Conservation (phyloP, 2,797 vertebrate genomes). For the Pseudopleuronectes americanus region DNA sequence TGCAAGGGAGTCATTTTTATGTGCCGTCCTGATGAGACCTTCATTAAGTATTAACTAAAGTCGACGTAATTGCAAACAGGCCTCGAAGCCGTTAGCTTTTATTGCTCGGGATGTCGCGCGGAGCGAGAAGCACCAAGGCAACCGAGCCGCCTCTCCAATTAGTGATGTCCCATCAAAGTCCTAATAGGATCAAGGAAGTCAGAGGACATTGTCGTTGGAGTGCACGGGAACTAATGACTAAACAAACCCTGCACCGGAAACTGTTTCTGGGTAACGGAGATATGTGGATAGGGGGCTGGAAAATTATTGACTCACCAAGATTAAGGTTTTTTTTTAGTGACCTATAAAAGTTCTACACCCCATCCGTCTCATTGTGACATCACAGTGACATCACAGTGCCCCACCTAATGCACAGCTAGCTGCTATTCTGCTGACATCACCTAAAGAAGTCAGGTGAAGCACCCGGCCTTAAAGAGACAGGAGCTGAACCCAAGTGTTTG, state of each 20-base stretch:
- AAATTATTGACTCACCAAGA: background rate
- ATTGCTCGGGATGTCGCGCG: slow-evolving; percentile 62
- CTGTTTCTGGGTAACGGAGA: slow-evolving; percentile 66
- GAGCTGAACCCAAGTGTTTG: no score
- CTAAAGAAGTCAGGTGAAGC: no score
- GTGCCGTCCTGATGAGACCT: slow-evolving; percentile 9
- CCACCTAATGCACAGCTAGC: no score
- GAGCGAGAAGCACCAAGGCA: slow-evolving; percentile 67
- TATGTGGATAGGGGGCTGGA: slow-evolving; percentile 29
- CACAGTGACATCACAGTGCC: no score
- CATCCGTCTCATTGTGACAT: no score
- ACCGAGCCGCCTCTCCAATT: slow-evolving; percentile 41
- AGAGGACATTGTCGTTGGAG: slow-evolving; percentile 10
- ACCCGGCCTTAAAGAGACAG: no score
- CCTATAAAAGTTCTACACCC: no score
- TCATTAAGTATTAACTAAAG: slow-evolving; percentile 66
- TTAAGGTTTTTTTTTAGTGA: background rate
- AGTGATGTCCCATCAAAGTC: slow-evolving; percentile 55
- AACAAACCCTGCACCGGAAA: slow-evolving; percentile 29
- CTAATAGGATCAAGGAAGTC: slow-evolving; percentile 60
- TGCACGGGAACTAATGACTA: slow-evolving; percentile 60
- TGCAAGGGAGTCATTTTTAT: slow-evolving; percentile 8
- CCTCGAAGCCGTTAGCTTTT: slow-evolving; percentile 58
- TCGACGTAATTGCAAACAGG: slow-evolving; percentile 46
- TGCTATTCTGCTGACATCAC: no score